A percentile compares a stretch with the other conserved stretches of the same genome.
Conservation (phyloP, 2,888 invertebrate genomes). For the Pantelozetes paolii region DNA sequence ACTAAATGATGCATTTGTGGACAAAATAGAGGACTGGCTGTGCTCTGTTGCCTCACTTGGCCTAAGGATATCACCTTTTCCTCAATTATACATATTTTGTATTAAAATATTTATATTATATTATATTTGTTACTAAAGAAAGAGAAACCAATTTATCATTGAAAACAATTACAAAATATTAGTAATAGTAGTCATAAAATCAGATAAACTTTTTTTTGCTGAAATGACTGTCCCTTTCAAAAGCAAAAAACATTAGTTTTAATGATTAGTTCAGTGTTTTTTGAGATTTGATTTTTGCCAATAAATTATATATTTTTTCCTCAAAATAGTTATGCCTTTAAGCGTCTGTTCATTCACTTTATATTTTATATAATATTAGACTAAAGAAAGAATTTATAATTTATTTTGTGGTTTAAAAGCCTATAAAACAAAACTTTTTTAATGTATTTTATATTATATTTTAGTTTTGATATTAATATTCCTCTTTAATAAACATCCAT, state of each 20-base stretch:
- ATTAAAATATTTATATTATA: not conserved
- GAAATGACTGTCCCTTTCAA: not conserved
- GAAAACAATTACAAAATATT: not conserved
- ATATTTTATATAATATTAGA: not conserved
- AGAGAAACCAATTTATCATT: slow-evolving; percentile 5
- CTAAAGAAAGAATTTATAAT: not conserved
- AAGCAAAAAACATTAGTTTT: not conserved
- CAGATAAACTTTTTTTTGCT: not conserved
- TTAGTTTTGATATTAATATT: slow-evolving; percentile 16
- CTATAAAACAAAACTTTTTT: not conserved
- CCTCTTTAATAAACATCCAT: slow-evolving; percentile 14
- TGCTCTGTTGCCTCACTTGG: not conserved
- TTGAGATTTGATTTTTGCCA: not conserved
- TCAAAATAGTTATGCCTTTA: slow-evolving; percentile 20
- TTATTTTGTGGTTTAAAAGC: slow-evolving; percentile 19
- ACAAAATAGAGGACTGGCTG: not conserved
- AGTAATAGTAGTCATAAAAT: not conserved
- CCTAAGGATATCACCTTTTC: slow-evolving; percentile 7
- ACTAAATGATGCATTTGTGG: not conserved
- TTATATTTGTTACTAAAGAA: not conserved
- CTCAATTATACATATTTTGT: not conserved
- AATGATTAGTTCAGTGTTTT: slow-evolving; percentile 9
- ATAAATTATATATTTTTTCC: slow-evolving; percentile 5
- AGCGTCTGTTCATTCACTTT: slow-evolving; percentile 8
- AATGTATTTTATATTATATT: not conserved